Conservation (phyloP, 2,113 vertebrate genomes). For the Pygoscelis antarcticus region DNA sequence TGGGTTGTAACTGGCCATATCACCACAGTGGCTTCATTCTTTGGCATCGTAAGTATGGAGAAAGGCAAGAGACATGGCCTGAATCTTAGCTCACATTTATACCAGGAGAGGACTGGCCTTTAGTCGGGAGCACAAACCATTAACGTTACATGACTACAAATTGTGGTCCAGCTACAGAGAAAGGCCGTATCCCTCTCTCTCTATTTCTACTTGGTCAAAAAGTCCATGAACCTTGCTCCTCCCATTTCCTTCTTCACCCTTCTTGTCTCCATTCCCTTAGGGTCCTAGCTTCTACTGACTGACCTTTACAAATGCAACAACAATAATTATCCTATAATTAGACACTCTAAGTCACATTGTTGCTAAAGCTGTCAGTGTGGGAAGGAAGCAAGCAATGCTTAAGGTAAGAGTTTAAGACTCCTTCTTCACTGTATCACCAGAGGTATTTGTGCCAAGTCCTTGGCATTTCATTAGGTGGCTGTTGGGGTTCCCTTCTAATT, state of each 20-base stretch:
- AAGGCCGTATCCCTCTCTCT: background rate
- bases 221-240: background rate
- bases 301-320: slow-evolving; percentile 62
- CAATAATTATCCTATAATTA: slow-evolving; percentile 70
- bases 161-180: background rate
- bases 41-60: background rate
- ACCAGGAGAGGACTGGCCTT: background rate
- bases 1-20: background rate
- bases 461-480: slow-evolving; percentile 41
- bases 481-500: slow-evolving; percentile 37
- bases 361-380: slow-evolving; percentile 48
- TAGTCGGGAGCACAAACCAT: background rate
- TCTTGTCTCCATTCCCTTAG: slow-evolving; percentile 56
- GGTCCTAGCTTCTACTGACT: slow-evolving; percentile 50
- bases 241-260: slow-evolving; percentile 31
- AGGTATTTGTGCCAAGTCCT: slow-evolving; percentile 40
- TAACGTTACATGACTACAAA: background rate
- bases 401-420: slow-evolving; percentile 49
- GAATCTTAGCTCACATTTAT: background rate
- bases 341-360: slow-evolving; percentile 45
- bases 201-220: background rate
- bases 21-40: background rate
- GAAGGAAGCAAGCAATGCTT: slow-evolving; percentile 43
- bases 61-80: background rate
- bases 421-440: slow-evolving; percentile 19